phyloP scores from a whole-genome alignment of 2,888 invertebrate species.

The Morinoia aosen region DNA sequence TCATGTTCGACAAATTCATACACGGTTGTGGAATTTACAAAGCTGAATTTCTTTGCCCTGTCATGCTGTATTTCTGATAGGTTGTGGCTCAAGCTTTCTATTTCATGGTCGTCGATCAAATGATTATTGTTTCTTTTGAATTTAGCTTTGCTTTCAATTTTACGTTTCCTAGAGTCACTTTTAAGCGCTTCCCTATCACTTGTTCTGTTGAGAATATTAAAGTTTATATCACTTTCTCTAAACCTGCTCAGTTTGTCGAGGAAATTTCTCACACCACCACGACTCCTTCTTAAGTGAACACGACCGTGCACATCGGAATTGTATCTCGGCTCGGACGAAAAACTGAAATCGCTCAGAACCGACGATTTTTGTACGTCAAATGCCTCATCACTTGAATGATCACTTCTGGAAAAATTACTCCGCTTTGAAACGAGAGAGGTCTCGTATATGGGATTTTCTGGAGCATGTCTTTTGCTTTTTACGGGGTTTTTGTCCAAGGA shows the following conservation, averaged over 20 bases:
- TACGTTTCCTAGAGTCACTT: background rate
- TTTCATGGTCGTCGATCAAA: background rate
- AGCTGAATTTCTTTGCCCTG: background rate
- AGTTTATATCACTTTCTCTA: background rate
- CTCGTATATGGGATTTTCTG: background rate
- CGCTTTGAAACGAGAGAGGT: background rate
- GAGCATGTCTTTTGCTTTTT: background rate
- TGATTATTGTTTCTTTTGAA: background rate
- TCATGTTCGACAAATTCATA: background rate
- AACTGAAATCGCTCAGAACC: background rate
- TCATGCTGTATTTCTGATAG: background rate
- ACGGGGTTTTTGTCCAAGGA: background rate
- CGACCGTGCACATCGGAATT: background rate
- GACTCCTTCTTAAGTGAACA: background rate
- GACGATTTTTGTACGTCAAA: background rate
- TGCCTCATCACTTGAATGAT: background rate
- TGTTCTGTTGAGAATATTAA: background rate
- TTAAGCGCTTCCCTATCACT: background rate
- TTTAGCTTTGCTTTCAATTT: background rate
- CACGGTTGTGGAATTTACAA: background rate
- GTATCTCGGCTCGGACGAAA: too few relatives aligned
- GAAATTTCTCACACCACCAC: background rate
- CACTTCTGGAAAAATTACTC: background rate
- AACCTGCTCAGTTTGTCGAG: background rate
- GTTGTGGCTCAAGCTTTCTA: background rate